These are phyloP conservation scores for Alentia gelatinosa DNA, from an alignment of 2,888 invertebrate genomes.

Conservation along the genomic window DNA sequence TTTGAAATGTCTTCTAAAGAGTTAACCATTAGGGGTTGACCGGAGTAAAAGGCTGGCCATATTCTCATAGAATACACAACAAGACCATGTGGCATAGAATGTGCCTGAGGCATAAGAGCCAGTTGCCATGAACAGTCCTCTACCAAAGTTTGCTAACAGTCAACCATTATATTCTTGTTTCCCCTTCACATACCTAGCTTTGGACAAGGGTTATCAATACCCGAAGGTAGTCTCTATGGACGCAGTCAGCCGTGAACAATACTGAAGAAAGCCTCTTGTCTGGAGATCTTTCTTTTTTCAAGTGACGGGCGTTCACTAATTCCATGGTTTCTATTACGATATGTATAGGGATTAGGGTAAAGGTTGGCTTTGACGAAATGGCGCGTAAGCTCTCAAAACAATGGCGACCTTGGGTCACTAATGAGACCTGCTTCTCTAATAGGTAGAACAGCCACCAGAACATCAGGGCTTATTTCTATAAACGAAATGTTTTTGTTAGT, in stretches of 20 bases:
- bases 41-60: neutral
- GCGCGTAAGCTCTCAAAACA: neutral
- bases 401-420: neutral
- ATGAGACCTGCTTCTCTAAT: neutral
- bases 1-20: too few relatives aligned
- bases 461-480: too few relatives aligned
- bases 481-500: too few relatives aligned
- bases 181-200: neutral
- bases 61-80: neutral
- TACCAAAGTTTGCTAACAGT: slow-evolving; percentile 3
- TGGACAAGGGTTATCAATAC: too few relatives aligned
- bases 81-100: neutral
- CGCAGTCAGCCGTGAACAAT: neutral
- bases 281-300: neutral
- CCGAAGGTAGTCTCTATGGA: neutral
- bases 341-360: neutral
- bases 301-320: neutral
- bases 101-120: neutral
- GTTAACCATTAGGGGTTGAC: neutral
- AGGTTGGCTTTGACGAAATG: neutral
- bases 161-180: neutral
- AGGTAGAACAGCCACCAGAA: too few relatives aligned
- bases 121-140: neutral
- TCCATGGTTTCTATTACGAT: neutral
- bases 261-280: neutral